Evolutionary conservation across 2,797 vertebrate genomes (phyloP), one percentile per base, ranked within the genome.

Genomic region (Enteromius paludinosus): DNA sequence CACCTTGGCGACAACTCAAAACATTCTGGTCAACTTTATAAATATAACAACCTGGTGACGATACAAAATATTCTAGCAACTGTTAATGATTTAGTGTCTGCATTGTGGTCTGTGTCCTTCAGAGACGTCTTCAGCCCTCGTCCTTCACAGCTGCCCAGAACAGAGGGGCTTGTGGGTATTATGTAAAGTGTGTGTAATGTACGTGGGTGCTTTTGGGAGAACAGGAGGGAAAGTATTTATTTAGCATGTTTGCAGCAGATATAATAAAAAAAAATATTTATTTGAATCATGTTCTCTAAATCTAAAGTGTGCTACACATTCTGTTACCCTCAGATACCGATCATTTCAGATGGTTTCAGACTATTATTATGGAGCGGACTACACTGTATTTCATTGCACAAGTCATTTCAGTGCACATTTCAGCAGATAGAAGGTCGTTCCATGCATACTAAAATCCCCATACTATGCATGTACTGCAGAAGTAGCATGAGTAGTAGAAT

Each of bases 111-210:
- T 79, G 38, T n/a, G 74, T 77, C 74, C 38, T 62, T 62, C 25
- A 64, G 56, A 77, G 74, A 77, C 25, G 23, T 79, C n/a, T 70
- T 43, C 23, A 70, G 62, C 30, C 64, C 64, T 54, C 77, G 33
- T 68, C 47, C 45, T 54, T 14, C 65, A 66, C 76, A 52, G 45
- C 45, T 78, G 76, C 41, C 17, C 59, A 79, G 64, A 69, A 69
- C 65, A 70, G 65, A 56, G 23, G 65, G 23, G 41, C 79, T 49
- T 20, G 5, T 45, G 68, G 7, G 68, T 71, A 62, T 81, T 72
- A 72, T 71, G 43, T 80, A 80, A 80, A 71, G 78, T n/a, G 41
- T 80, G 68, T 80, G 78, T 72, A 70, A 61, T 30, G 52, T 79
- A 79, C 68, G 78, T 70, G 78, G 78, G 78, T 47, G 77, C n/a